A percentile compares a stretch with the other conserved stretches of the same genome.
These are phyloP conservation scores for Biston betularia DNA, from an alignment of 2,888 invertebrate genomes.

Conservation along the genomic window DNA sequence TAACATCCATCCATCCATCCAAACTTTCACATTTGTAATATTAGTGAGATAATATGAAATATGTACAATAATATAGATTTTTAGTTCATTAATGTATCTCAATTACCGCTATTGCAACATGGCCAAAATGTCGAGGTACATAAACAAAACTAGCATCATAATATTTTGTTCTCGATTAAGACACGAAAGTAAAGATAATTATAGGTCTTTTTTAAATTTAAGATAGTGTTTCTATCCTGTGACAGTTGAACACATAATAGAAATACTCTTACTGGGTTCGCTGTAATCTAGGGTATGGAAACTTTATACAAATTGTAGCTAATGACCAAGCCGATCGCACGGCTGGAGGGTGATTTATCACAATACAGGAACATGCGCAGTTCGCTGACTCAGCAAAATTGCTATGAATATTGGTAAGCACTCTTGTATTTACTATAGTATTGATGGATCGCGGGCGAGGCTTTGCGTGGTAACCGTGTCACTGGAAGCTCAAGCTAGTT, in stretches of 20 bases:
- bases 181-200: too few relatives aligned
- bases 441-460: constrained; percentile 10
- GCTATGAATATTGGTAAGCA: constrained; percentile 27
- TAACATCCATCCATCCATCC: too few relatives aligned
- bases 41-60: too few relatives aligned
- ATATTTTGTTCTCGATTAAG: too few relatives aligned
- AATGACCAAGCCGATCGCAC: constrained; percentile 61
- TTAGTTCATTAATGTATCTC: too few relatives aligned
- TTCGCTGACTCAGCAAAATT: constrained; percentile 33
- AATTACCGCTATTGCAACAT: too few relatives aligned
- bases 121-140: too few relatives aligned
- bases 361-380: constrained; percentile 54
- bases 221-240: neutral
- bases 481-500: neutral
- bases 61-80: too few relatives aligned
- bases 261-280: constrained; percentile 37
- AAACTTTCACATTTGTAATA: too few relatives aligned
- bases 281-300: constrained; percentile 43
- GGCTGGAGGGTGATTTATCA: constrained; percentile 67
- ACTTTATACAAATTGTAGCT: constrained; percentile 71
- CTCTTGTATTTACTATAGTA: constrained; percentile 23
- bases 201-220: too few relatives aligned
- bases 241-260: neutral
- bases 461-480: constrained; percentile 10
- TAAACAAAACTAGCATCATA: too few relatives aligned